These are phyloP conservation scores for Thamnophis sirtalis DNA, from an alignment of 2,113 vertebrate genomes.

Conservation along the genomic window DNA sequence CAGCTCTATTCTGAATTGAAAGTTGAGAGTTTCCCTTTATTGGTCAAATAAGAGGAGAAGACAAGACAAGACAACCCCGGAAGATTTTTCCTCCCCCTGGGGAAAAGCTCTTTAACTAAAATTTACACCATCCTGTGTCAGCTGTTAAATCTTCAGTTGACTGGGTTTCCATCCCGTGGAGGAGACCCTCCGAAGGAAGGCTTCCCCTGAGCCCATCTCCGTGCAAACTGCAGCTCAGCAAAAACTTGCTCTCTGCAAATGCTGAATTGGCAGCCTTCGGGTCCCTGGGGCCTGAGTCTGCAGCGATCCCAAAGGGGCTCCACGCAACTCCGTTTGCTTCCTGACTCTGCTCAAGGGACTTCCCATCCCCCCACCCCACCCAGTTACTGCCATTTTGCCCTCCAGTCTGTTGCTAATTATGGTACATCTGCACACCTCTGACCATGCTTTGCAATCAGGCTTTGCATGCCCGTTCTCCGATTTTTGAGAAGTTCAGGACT, in stretches of 20 bases:
- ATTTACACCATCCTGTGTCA: neutral
- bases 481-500: neutral
- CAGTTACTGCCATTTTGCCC: neutral
- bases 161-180: neutral
- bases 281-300: neutral
- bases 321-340: neutral
- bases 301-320: neutral
- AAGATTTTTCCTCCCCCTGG: neutral
- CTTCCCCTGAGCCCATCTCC: neutral
- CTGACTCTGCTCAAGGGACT: neutral
- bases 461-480: neutral
- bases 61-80: neutral
- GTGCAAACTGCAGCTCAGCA: neutral
- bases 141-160: neutral
- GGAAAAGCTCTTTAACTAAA: neutral
- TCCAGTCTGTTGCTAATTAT: neutral
- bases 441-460: neutral
- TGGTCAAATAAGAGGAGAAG: neutral
- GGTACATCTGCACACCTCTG: neutral
- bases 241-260: neutral
- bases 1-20: no score
- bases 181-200: neutral
- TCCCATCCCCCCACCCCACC: no score
- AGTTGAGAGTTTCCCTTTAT: no score
- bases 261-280: neutral